phyloP scores from a whole-genome alignment of 2,888 invertebrate species.

The Drosophila paramelanica region DNA sequence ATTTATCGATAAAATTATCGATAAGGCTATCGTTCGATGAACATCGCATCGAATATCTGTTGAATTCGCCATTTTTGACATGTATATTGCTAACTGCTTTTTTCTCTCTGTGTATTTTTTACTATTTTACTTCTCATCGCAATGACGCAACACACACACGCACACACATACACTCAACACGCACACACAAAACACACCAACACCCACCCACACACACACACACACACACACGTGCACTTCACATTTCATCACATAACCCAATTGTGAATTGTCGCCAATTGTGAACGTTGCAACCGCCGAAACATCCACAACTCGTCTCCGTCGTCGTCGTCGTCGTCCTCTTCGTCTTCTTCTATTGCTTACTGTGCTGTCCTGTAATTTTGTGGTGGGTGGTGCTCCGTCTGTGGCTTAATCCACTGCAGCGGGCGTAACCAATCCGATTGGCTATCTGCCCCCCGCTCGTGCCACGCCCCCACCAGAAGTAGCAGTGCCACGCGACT shows the following conservation, averaged over 20 bases:
- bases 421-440: conserved; percentile 36
- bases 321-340: conserved; percentile 33
- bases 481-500: conserved; percentile 64
- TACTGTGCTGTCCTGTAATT: conserved; percentile 41
- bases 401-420: conserved; percentile 1
- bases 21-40: conserved; percentile 43
- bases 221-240: conserved; percentile 32
- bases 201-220: conserved; percentile 31
- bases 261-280: conserved; percentile 74
- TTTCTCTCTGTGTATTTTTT: conserved; percentile 75
- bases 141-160: conserved; percentile 35
- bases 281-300: conserved; percentile 63
- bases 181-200: conserved; percentile 17
- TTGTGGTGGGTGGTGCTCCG: conserved; percentile 8
- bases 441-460: conserved; percentile 51
- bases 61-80: conserved; percentile 55
- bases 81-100: conserved; percentile 73
- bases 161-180: conserved; percentile 19
- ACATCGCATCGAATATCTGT: conserved; percentile 55
- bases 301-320: conserved; percentile 40
- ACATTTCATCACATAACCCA: conserved; percentile 37
- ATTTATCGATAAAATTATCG: conserved; percentile 33
- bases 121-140: conserved; percentile 61
- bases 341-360: conserved; percentile 45
- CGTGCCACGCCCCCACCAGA: conserved; percentile 29